Base-by-base conservation (phyloP, 2,797 vertebrate genomes). In the Acropternis orthonyx region DNA sequence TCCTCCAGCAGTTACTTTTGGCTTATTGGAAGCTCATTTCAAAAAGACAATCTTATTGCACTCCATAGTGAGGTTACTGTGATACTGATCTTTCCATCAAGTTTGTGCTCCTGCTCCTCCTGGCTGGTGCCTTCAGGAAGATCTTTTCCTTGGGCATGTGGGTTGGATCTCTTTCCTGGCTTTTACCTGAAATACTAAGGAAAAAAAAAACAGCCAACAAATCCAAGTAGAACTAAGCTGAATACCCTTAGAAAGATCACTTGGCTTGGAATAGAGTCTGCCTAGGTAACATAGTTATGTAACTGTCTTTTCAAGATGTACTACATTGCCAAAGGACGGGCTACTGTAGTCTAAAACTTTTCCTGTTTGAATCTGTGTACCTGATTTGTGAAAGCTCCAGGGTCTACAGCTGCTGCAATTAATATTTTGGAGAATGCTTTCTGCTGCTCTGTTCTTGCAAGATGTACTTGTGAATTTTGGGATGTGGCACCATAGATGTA, bases 401-500 rank as follows among this genome's bases (percentile, higher is more conserved):
- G 27, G 76, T 14, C 14, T 24, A 9, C 26, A 74, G 26, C 16
- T 77, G 46, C 41, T 76, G 66, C 24, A 80, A 4, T 36, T 1
- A 62, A 3, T 65, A 14, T 37, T 89, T 72, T 59, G 56, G 43
- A 74, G 39, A 51, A 56, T 11, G 1, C 51, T 67, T 67, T 69
- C 61, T 65, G 21, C 14, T 88, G 21, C 59, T 84, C n/a, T 68
- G 68, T 48, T 28, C 54, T 67, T 58, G 32, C 56, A 34, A 54
- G n/a, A 59, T 12, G 13, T 14, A 41, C 36, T 52, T 1, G 1
- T 62, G 68, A 28, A 16, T 49, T 84, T n/a, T 34, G 43, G 58
- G 27, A 39, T 71, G 21, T 48, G 55, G 28, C 28, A 58, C 24
- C 0, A 0, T 22, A 54, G 32, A 14, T 37, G 7, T 9, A 6